These are phyloP conservation scores for Nyctibius bracteatus DNA, from an alignment of 2,113 vertebrate genomes.

Conservation along the genomic window DNA sequence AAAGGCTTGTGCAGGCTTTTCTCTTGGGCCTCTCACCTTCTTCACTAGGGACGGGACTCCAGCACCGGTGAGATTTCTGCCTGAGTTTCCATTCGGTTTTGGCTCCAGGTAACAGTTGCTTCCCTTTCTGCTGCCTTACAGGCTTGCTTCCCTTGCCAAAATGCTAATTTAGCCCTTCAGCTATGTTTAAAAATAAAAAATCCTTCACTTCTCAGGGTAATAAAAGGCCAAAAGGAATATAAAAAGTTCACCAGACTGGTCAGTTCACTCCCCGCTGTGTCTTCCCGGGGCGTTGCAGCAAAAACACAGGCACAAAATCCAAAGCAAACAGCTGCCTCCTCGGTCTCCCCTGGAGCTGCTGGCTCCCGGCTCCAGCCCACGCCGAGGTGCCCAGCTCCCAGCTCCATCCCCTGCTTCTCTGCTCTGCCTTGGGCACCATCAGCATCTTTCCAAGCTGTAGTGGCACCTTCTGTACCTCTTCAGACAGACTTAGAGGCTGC, in stretches of 20 bases:
- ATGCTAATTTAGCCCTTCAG: slow-evolving; percentile 60
- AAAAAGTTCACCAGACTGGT: slow-evolving; percentile 64
- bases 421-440: not conserved
- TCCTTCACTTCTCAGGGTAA: slow-evolving; percentile 39
- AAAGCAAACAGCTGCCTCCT: slow-evolving; percentile 53
- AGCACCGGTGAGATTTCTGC: not conserved
- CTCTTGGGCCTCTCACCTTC: not conserved
- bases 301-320: slow-evolving; percentile 43
- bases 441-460: not conserved
- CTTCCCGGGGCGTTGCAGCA: slow-evolving; percentile 54
- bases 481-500: not conserved
- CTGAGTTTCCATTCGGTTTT: slow-evolving; percentile 1
- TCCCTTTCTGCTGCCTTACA: slow-evolving; percentile 33
- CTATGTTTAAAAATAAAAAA: slow-evolving; percentile 60
- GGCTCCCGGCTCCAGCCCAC: not conserved
- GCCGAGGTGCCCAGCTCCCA: not conserved
- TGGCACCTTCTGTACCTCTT: not conserved
- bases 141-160: slow-evolving; percentile 16
- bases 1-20: not conserved
- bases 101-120: slow-evolving; percentile 34
- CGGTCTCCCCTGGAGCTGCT: not conserved
- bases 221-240: slow-evolving; percentile 65
- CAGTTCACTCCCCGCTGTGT: slow-evolving; percentile 50
- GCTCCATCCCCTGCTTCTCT: not conserved
- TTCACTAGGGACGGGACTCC: not conserved